Percentiles rank a stretch among this genome's conserved stretches.
phyloP scores from a whole-genome alignment of 30 jellyfish, hydroid and myxozoan genomes.

The Hydra vulgaris region DNA sequence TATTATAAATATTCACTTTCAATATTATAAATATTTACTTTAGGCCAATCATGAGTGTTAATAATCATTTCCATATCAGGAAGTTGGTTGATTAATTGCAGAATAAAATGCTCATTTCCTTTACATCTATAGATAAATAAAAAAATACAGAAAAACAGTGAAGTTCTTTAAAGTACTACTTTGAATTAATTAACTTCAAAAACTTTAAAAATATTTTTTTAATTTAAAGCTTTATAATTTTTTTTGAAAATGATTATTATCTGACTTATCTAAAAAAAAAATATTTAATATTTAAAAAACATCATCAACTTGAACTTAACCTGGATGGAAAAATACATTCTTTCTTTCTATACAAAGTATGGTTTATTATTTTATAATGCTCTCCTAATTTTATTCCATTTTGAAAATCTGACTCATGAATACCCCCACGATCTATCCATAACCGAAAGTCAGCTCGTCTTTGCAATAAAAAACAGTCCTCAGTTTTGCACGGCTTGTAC shows the following conservation, averaged over 20 bases:
- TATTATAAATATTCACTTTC: not conserved
- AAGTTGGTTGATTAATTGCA: constrained; percentile 54
- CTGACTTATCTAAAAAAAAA: too few relatives aligned
- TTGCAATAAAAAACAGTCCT: constrained; percentile 45
- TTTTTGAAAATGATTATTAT: too few relatives aligned
- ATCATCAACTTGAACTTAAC: constrained; percentile 10
- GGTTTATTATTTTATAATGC: constrained; percentile 73
- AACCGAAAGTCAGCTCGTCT: constrained; percentile 48
- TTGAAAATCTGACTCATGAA: constrained; percentile 38
- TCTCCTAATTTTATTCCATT: constrained; percentile 56
- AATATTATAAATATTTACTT: constrained; percentile 23
- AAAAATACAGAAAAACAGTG: not conserved
- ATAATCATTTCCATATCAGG: constrained; percentile 83
- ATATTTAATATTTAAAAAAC: not conserved
- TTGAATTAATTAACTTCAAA: too few relatives aligned
- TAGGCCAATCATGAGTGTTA: constrained; percentile 90
- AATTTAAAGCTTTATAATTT: too few relatives aligned
- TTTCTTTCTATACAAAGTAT: constrained; percentile 54
- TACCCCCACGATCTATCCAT: constrained; percentile 75
- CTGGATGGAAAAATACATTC: constrained; percentile 61
- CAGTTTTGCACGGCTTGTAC: constrained; percentile 49
- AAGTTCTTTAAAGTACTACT: too few relatives aligned
- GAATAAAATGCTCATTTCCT: constrained; percentile 79
- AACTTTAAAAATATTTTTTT: too few relatives aligned
- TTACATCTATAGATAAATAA: constrained; percentile 35